These are phyloP conservation scores for Catotricha subobsoleta DNA, from an alignment of 2,888 invertebrate species.

Conservation along the genomic window DNA sequence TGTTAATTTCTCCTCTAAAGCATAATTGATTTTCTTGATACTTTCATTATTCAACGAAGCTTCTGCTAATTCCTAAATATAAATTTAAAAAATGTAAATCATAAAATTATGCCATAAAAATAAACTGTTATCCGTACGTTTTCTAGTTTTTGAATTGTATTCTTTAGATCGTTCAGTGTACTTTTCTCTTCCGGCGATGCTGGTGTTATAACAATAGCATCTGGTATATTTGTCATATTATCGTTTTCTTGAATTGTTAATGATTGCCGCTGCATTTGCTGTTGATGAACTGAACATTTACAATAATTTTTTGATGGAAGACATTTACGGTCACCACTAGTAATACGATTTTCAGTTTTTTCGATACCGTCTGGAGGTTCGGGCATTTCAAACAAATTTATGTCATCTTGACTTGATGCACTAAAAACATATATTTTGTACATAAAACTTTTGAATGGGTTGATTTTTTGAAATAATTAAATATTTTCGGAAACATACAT, in stretches of 20 bases:
- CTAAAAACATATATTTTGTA: not conserved
- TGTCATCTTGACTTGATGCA: not conserved
- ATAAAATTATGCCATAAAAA: not conserved
- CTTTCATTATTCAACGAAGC: not conserved
- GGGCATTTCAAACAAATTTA: not conserved
- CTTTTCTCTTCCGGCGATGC: not conserved
- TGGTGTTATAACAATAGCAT: not conserved
- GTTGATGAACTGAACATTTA: too few species aligned
- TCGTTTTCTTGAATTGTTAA: not conserved
- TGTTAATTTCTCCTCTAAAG: slow-evolving; percentile 2
- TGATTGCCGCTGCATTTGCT: not conserved
- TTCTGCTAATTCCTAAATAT: not conserved
- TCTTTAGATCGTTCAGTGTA: not conserved
- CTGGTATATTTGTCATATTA: not conserved
- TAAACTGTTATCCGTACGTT: not conserved
- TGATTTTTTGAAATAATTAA: not conserved
- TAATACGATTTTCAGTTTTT: not conserved
- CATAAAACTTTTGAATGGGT: not conserved
- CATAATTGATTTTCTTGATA: not conserved
- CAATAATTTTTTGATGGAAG: too few species aligned
- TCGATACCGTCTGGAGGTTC: not conserved
- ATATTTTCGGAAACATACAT: not conserved
- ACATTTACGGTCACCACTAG: too few species aligned
- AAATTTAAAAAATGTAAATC: not conserved
- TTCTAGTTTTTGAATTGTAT: not conserved